Conservation (phyloP, 2,888 invertebrate genomes). For the Lasioglossum lativentre region DNA sequence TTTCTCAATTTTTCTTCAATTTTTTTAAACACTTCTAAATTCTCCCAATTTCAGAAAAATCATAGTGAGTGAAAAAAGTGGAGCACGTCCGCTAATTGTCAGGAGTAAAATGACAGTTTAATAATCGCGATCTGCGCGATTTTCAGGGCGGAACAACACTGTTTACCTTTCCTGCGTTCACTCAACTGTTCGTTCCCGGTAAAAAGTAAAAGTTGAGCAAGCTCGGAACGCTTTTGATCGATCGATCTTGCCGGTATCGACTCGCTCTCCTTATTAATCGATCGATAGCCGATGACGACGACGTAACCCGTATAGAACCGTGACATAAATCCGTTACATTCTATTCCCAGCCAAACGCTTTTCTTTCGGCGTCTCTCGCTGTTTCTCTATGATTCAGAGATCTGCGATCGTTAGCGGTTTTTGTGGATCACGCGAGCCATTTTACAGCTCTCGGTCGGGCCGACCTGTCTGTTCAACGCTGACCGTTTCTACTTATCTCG, state of each 20-base stretch:
- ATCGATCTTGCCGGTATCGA: constrained; percentile 23
- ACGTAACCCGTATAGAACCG: constrained; percentile 15
- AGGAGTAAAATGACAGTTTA: constrained; percentile 19
- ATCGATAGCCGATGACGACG: not conserved
- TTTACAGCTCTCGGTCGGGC: not conserved
- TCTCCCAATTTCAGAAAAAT: not conserved
- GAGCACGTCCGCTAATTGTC: not conserved
- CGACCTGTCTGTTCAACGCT: not conserved
- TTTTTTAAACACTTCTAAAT: not conserved
- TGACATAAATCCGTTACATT: constrained; percentile 42
- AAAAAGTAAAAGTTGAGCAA: constrained; percentile 56
- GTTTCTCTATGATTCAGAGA: not conserved
- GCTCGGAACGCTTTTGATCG: constrained; percentile 56
- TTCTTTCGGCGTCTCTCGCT: not conserved
- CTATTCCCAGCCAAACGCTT: not conserved
- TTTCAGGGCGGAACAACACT: constrained; percentile 52
- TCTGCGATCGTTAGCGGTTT: not conserved
- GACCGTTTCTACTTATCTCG: not conserved
- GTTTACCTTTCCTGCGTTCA: not conserved
- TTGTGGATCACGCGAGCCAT: not conserved
- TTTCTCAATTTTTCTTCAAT: not conserved
- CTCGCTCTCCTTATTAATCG: constrained; percentile 32
- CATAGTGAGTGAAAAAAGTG: not conserved
- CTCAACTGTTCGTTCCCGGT: not conserved
- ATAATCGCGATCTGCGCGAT: constrained; percentile 7